Evolutionary conservation across 2,888 invertebrate genomes (phyloP).

Genomic region (Himalopsyche anomala): DNA sequence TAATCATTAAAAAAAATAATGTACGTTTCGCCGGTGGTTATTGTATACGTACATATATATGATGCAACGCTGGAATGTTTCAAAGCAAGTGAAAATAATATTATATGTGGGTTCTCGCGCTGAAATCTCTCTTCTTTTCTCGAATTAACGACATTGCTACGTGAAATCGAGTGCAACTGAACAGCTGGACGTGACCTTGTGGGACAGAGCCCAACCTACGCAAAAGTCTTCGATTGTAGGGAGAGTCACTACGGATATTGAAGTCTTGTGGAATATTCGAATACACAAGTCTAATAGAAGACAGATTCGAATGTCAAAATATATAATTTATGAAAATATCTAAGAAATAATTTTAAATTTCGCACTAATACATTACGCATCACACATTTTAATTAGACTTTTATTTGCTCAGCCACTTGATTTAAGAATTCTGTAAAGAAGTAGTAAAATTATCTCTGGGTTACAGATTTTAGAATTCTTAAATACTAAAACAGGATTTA

Average conservation of each 20-base stretch:
- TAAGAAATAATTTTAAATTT: background rate
- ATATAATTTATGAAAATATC: too few species aligned
- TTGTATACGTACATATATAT: background rate
- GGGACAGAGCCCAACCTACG: background rate
- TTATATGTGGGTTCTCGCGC: background rate
- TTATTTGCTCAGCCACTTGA: too few species aligned
- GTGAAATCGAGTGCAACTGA: background rate
- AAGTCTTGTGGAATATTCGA: background rate
- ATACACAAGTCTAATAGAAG: too few species aligned
- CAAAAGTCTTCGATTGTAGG: background rate
- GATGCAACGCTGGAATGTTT: background rate
- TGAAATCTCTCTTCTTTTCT: conserved; percentile 30
- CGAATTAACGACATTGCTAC: conserved; percentile 10
- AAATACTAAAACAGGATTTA: too few species aligned
- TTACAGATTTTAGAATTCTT: too few species aligned
- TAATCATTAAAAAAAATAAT: too few species aligned
- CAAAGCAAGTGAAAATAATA: conserved; percentile 15
- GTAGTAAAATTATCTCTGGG: too few species aligned
- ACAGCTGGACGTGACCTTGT: conserved; percentile 20
- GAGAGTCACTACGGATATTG: background rate
- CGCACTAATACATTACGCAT: too few species aligned
- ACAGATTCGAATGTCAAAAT: too few species aligned
- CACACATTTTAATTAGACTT: too few species aligned
- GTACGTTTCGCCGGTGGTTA: too few species aligned
- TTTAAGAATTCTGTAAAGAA: too few species aligned